Conservation (phyloP, 2,797 vertebrate species). For the Otolemur crassicaudatus region DNA sequence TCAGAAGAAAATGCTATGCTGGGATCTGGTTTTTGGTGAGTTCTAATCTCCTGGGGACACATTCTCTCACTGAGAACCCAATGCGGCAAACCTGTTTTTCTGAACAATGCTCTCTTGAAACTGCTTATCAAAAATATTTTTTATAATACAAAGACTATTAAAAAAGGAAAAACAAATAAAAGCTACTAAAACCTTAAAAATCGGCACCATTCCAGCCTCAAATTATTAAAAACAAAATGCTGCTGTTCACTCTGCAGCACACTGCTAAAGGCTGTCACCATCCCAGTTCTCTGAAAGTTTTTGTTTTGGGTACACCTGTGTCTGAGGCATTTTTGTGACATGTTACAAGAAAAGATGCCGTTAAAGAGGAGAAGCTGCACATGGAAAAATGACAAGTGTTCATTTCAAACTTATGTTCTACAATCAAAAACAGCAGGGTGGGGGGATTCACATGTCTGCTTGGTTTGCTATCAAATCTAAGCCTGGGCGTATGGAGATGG, state of each 20-base stretch:
- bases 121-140: conserved; percentile 74
- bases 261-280: background rate
- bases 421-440: conserved; percentile 23
- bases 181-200: conserved; percentile 57
- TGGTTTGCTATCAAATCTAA: conserved; percentile 69
- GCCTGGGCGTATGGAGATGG: conserved; percentile 27
- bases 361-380: conserved; percentile 51
- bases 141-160: conserved; percentile 76
- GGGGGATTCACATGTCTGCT: conserved; percentile 55
- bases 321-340: conserved; percentile 72
- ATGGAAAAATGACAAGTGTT: conserved; percentile 45
- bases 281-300: conserved; percentile 23
- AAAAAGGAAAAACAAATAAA: conserved; percentile 77
- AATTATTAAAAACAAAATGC: conserved; percentile 71
- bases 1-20: background rate
- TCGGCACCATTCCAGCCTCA: conserved; percentile 67
- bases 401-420: conserved; percentile 39
- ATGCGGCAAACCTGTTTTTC: background rate
- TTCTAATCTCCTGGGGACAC: background rate
- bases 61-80: background rate
- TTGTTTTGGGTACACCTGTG: conserved; percentile 38
- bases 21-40: background rate
- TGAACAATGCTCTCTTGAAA: conserved; percentile 72
- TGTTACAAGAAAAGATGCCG: conserved; percentile 64
- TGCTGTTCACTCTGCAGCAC: background rate